Evolutionary conservation across 2,113 vertebrate genomes (phyloP), one percentile per base, ranked within the genome.

Genomic region (Menura novaehollandiae): DNA sequence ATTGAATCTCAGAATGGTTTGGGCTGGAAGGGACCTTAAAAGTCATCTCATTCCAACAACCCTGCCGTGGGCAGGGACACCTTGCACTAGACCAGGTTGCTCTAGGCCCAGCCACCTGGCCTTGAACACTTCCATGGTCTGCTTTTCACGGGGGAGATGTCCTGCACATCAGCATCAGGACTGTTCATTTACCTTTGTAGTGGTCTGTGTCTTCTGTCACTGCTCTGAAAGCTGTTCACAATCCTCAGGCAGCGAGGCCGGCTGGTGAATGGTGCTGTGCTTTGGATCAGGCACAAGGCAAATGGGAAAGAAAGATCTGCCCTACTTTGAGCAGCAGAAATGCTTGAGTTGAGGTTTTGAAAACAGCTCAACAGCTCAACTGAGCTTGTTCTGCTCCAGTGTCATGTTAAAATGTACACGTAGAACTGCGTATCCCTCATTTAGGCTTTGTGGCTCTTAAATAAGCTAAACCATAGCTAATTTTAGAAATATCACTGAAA

Each of bases 401-500:
- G 39, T 53, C 47, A 7, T 8, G 41, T 67, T 79, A 43, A 77
- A 68, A 51, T 35, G 60, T 51, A 62, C 56, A 16, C 4, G 4
- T 46, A 52, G 66, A 72, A 11, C 63, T 68, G 74, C 71, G 10
- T 8, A 56, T 46, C 91, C 75, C 59, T 90, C 55, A 52, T 85
- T 76, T 35, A 64, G 78, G 67, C 37, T 94, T 88, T 90, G 85
- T 85, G 91, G 85, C 78, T 76, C 71, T 83, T 72, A 72, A 93
- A 76, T 52, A 63, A 88, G 44, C 85, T 88, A 47, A 83, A 68
- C 85, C 46, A 12, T 52, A 21, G 49, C 59, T 88, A 76, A 88
- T 88, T 88, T 73, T 89, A 91, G 92, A 76, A 88, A 73, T 89
- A 83, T 83, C 78, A 10, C 78, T 73, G 71, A 66, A 93, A 91